Evolutionary conservation across 2,113 vertebrate genomes (phyloP).

Genomic region (Typhlomys cinereus): DNA sequence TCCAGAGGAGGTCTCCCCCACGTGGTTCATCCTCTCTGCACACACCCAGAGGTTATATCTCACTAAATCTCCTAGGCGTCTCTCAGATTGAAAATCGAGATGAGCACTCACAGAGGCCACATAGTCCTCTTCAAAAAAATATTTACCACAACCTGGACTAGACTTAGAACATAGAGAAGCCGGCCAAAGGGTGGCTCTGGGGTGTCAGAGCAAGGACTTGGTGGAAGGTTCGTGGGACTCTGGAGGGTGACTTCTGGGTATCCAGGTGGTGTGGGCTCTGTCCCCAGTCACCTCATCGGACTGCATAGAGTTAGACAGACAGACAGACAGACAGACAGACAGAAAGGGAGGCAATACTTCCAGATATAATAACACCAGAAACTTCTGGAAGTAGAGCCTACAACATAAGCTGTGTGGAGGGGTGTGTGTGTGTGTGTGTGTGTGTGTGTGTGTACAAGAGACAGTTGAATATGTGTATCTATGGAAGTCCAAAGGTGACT

Average conservation of each 20-base stretch:
- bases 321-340: neutral
- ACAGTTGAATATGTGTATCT: too few relatives aligned
- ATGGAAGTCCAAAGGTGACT: too few relatives aligned
- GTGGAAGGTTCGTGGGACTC: neutral
- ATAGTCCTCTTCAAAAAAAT: neutral
- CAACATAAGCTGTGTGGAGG: neutral
- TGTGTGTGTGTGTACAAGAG: too few relatives aligned
- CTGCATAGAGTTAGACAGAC: fast-evolving
- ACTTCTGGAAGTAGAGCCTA: neutral
- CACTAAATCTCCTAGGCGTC: too few relatives aligned
- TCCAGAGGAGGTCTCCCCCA: too few relatives aligned
- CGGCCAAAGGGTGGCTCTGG: too few relatives aligned
- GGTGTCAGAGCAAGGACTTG: neutral
- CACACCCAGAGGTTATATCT: too few relatives aligned
- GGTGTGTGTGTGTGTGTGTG: too few relatives aligned
- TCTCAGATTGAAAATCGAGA: too few relatives aligned
- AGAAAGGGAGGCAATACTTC: too few relatives aligned
- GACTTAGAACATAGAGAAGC: too few relatives aligned
- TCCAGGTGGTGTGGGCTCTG: neutral
- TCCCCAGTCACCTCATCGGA: neutral
- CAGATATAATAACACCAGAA: neutral
- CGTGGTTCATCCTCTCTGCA: too few relatives aligned
- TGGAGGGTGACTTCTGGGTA: neutral
- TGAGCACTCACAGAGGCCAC: neutral
- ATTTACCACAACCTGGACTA: neutral